A percentile compares a stretch with the other conserved stretches of the same genome.
Conservation (phyloP, 2,888 invertebrate species). For the Cerastis leucographa region DNA sequence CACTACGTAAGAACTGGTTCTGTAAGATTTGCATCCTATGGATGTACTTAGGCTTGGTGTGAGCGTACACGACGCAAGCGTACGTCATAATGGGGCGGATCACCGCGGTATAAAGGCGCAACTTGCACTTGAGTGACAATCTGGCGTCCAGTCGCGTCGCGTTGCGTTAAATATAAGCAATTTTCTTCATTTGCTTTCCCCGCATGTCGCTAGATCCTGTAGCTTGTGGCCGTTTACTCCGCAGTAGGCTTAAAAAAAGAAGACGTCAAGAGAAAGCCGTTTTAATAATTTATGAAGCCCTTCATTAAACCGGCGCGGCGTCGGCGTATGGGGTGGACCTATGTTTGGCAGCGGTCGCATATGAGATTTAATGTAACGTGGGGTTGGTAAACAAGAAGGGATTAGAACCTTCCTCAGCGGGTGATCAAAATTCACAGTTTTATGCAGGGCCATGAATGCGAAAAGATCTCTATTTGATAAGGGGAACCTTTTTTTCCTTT, state of each 20-base stretch:
- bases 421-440: constrained; percentile 26
- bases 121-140: too few relatives aligned
- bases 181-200: background rate
- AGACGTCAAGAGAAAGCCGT: constrained; percentile 16
- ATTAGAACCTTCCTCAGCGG: background rate
- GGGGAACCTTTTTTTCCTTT: background rate
- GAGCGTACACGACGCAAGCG: too few relatives aligned
- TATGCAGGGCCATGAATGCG: background rate
- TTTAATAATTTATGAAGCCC: constrained; percentile 50
- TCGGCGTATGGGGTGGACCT: constrained; percentile 10
- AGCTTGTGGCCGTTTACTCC: background rate
- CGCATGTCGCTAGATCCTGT: background rate
- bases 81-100: too few relatives aligned
- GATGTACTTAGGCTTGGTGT: too few relatives aligned
- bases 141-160: too few relatives aligned
- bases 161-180: too few relatives aligned
- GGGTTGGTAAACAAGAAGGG: constrained; percentile 10
- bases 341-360: background rate
- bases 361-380: background rate
- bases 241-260: constrained; percentile 8
- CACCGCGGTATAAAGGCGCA: too few relatives aligned
- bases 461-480: constrained; percentile 7
- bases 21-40: too few relatives aligned
- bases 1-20: too few relatives aligned
- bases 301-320: constrained; percentile 19